A percentile compares a stretch with the other conserved stretches of the same genome.
Evolutionary conservation across 2,888 invertebrate species (phyloP).

Genomic region (Pyrgus malvae): DNA sequence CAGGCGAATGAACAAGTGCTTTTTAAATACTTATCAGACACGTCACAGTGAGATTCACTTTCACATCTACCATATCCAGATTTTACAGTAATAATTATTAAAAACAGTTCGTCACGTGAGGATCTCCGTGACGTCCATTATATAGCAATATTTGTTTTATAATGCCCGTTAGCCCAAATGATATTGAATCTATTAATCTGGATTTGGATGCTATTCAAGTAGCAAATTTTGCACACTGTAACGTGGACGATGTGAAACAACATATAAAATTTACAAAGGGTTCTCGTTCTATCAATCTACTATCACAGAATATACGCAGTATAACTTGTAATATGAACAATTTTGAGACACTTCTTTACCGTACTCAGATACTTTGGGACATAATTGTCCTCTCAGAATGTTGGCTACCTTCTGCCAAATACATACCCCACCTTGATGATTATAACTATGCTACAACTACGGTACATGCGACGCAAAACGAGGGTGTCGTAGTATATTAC

Average conservation of each 20-base stretch:
- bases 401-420: conserved; percentile 29
- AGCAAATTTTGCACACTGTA: background rate
- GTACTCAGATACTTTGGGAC: conserved; percentile 32
- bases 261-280: background rate
- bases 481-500: conserved; percentile 35
- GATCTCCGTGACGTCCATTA: background rate
- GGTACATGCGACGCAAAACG: conserved; percentile 33
- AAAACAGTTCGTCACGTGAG: background rate
- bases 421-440: conserved; percentile 29
- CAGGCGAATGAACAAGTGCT: too few relatives aligned
- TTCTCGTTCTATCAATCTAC: background rate
- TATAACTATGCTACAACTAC: conserved; percentile 28
- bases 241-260: background rate
- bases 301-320: conserved; percentile 2
- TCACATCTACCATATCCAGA: too few relatives aligned
- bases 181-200: background rate
- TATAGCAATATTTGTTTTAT: background rate
- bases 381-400: conserved; percentile 36
- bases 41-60: too few relatives aligned
- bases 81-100: too few relatives aligned
- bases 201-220: background rate
- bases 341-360: background rate
- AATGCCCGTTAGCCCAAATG: background rate
- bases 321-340: conserved; percentile 1
- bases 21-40: too few relatives aligned